Base-by-base conservation (phyloP, 2,888 invertebrate species). In the Eupithecia inturbata region DNA sequence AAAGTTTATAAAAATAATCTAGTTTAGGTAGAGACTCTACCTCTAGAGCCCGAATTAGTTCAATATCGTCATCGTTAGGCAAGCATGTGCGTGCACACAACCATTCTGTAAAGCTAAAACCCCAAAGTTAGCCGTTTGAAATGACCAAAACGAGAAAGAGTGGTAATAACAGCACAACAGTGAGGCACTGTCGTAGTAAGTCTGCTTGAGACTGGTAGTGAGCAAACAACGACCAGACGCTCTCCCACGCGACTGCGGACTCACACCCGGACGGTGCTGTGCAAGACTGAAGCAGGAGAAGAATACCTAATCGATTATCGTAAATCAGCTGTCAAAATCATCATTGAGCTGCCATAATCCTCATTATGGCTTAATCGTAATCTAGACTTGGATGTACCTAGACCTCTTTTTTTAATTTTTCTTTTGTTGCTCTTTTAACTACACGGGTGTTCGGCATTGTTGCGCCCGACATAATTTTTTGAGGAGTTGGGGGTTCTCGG, bases 191-290 rank as follows among this genome's bases (percentile, higher is more conserved):
- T 31, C 12, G 67, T 60, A 70, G 70, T 70, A n/a, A 41, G 72
- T 63, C 39, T 67, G 60, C 71, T 73, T 49, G 36, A 71, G 57
- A 75, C 69, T 77, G 76, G 74, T 72, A 70, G 76, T 67, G 74
- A 64, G 76, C 28, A 79, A 79, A 79, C 76, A 79, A 49, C 22
- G 16, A 41, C 72, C 67, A 64, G 74, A 73, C 73, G 64, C 74
- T 67, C 78, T 77, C 77, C 76, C 78, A 77, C 66, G 16, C 75
- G 57, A 22, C 70, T 73, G 67, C 71, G 49, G 66, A 68, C 77
- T 78, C 77, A 74, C 74, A 79, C 49, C 22, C 36, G 74, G 71
- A 73, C 36, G 73, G 71, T 10, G 12, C 0, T 33, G 19, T 73
- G 64, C 77, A 26, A 14, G n/a, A 73, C 12, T 1, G 57, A 68